Evolutionary conservation across 2,797 vertebrate genomes (phyloP).

Genomic region (Pogonophryne albipinna): DNA sequence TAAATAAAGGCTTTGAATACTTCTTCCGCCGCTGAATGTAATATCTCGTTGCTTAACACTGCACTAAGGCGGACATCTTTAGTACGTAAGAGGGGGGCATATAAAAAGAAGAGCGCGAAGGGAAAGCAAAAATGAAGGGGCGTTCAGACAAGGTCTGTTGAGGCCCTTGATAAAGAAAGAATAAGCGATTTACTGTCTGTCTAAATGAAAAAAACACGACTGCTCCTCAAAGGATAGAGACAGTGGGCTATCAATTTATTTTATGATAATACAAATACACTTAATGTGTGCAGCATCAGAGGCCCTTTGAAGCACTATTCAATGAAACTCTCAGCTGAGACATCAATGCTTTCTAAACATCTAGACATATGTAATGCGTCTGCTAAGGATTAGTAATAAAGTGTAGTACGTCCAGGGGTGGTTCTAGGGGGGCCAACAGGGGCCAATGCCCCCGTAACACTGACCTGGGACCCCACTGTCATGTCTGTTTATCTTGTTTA

Average conservation of each 20-base stretch:
- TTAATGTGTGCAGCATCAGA: slow-evolving; percentile 12
- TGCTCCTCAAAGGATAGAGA: slow-evolving; percentile 28
- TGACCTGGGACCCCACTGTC: neutral
- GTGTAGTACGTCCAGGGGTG: neutral
- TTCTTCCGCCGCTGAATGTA: neutral
- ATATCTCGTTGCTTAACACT: neutral
- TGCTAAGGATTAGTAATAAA: neutral
- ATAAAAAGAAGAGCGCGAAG: slow-evolving; percentile 6
- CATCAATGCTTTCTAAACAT: slow-evolving; percentile 20
- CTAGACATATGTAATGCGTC: neutral
- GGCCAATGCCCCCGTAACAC: too few species aligned
- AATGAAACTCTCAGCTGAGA: slow-evolving; percentile 24
- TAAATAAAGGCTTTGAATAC: too few species aligned
- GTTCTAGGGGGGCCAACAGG: too few species aligned
- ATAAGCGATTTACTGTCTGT: slow-evolving; percentile 1
- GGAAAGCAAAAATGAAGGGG: slow-evolving; percentile 15
- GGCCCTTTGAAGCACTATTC: slow-evolving; percentile 14
- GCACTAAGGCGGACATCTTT: slow-evolving; percentile 21
- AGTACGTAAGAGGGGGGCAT: neutral
- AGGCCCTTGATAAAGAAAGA: slow-evolving; percentile 4
- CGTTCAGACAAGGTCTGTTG: slow-evolving; percentile 2
- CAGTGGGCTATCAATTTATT: slow-evolving; percentile 38
- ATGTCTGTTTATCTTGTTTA: neutral
- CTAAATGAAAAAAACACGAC: slow-evolving; percentile 36
- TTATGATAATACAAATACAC: slow-evolving; percentile 42